Evolutionary conservation across 2,888 invertebrate genomes (phyloP), one percentile per base, ranked within the genome.

Genomic region (Anagyrus pseudococci): DNA sequence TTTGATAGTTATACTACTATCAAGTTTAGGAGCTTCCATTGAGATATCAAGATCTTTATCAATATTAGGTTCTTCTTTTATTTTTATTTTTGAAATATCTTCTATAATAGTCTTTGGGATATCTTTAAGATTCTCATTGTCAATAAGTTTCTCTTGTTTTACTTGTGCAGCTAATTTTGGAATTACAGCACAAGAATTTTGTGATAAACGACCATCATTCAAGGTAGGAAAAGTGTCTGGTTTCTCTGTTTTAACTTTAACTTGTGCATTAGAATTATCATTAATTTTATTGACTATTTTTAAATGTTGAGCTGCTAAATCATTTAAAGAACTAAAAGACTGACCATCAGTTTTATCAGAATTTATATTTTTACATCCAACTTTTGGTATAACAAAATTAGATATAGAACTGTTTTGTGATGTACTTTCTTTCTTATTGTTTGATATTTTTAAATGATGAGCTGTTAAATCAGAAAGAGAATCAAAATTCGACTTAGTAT

Each of bases 211-310:
- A 15, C 15, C 15, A 4, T 13, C 8, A 22, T 25, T 22, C 33
- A 37, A 37, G 8, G 8, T 15, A 8, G 33, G 15, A 41, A 79
- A 68, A 15, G 73, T 62, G 37, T 67, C 61, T 20, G 44, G 17
- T 22, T 15, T 20, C 22, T 26, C n/a, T 20, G 20, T 19, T 41
- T 58, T 40, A 25, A 25, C n/a, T 22, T 63, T 50, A 2, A 50
- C 25, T 47, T 56, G 29, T 54, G 60, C 20, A 43, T 55, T 43
- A 43, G 4, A 33, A 57, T 29, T 20, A 23, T 20, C 10, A n/a
- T 29, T 43, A 19, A 19, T 44, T 17, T 43, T 46, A 13, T 33
- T 61, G 10, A 23, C 7, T 33, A 62, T 48, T 52, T 66, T 62
- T 50, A 65, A 54, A 50, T 66, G 65, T 20, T 56, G 49, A 22